Percentiles rank a stretch among this genome's conserved stretches.
These are phyloP conservation scores for Poeciliopsis turneri DNA, from an alignment of 2,797 vertebrate species.

Conservation along the genomic window DNA sequence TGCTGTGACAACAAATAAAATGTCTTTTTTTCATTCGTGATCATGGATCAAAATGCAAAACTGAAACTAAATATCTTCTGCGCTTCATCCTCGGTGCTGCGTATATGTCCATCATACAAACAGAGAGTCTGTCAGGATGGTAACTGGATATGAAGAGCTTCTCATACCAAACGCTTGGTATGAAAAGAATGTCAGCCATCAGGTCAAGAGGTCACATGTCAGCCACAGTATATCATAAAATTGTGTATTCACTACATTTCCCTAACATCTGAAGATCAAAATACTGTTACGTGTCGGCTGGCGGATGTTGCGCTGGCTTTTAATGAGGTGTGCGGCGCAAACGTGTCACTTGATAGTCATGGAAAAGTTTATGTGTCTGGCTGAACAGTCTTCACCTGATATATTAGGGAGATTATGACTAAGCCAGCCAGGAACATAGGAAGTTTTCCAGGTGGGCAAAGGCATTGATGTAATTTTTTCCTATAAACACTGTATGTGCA, in stretches of 20 bases:
- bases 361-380: constrained; percentile 33
- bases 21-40: constrained; percentile 32
- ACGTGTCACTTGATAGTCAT: constrained; percentile 41
- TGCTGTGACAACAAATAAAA: neutral
- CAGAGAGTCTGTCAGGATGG: constrained; percentile 33
- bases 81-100: neutral
- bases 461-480: neutral
- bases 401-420: neutral
- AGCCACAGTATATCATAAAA: constrained; percentile 23
- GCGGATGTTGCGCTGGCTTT: neutral
- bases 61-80: constrained; percentile 28
- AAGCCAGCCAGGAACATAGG: neutral
- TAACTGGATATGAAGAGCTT: constrained; percentile 45
- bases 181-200: constrained; percentile 19
- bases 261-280: constrained; percentile 9
- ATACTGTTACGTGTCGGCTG: constrained; percentile 5
- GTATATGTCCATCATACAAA: constrained; percentile 25
- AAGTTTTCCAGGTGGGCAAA: constrained; percentile 1
- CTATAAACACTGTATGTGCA: neutral
- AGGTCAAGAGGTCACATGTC: constrained; percentile 30
- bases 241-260: constrained; percentile 5
- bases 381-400: constrained; percentile 33
- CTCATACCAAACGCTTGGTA: constrained; percentile 26
- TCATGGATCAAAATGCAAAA: constrained; percentile 55
- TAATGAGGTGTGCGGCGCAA: constrained; percentile 13